Evolutionary conservation across 2,888 invertebrate genomes (phyloP), one percentile per base, ranked within the genome.

Genomic region (Melanchra persicariae): DNA sequence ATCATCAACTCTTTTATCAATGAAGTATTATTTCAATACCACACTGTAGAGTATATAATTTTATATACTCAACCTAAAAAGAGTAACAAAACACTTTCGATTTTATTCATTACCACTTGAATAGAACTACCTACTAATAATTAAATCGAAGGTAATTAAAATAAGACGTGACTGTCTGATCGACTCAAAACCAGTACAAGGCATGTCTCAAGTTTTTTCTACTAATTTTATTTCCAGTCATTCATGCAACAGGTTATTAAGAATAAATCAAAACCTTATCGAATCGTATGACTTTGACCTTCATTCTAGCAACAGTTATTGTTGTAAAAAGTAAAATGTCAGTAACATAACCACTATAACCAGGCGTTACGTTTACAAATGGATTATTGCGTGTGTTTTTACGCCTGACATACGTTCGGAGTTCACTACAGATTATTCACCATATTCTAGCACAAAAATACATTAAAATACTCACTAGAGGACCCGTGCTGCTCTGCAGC

Each of bases 231-330:
- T 65, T 72, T 59, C 66, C 55, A 66, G 51, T 40, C 60, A 59
- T 69, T 65, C 55, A 34, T 70, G 71, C 73, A 73, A 65, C 77
- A 71, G 64, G 69, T 84, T 78, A 59, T 66, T 67, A 61, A 74
- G 60, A 64, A 63, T 55, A 70, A 79, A 82, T 78, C 69, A 70
- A 72, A 63, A 77, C 57, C 80, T 71, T 76, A 79, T 79, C 81
- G 72, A 83, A 84, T 84, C 22, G 55, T 69, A 70, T 30, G 57
- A 68, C 60, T 72, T 65, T 70, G 75, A 76, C 81, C 84, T 84
- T 84, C 70, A 68, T 67, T 72, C 49, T 64, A 70, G 55, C 17
- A 52, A 69, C 60, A 61, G 74, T 81, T 55, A 65, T 62, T 63
- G 58, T 82, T 59, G 51, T 52, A 57, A 59, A 63, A 62, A 66